Base-by-base conservation (phyloP, 2,113 vertebrate species). In the Smithornis capensis region DNA sequence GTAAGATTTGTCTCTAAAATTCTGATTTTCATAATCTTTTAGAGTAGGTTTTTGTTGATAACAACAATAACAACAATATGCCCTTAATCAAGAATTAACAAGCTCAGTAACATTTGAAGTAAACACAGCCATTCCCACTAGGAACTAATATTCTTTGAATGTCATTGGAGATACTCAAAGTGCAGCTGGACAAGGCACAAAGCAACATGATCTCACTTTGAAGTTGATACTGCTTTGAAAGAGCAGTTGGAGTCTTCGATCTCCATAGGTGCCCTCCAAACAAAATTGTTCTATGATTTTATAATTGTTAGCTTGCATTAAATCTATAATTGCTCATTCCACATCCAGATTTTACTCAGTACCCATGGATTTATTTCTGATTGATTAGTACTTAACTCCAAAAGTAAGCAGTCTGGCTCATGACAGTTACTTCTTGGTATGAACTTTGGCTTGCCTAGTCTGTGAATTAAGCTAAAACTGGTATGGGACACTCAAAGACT, bases 401-500 rank as follows among this genome's bases (percentile, higher is more conserved):
- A 67, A 87, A 73, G 9, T 0, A 1, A 59, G 31, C 15, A 53
- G 31, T 63, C 38, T 94, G 47, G 13, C 15, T 92, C 27, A n/a
- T 27, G 33, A 23, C 23, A 33, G 24, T 10, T 44, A 28, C 23
- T 29, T 53, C 22, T 70, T 0, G 0, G 4, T 24, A 35, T 31
- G 42, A 65, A 67, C 28, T 90, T 88, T 33, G 73, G 35, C 24
- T 16, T 74, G 40, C 19, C 16, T 53, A 24, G 10, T 63, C 29
- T 75, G 5, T 57, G 23, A 84, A 17, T n/a, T 91, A 69, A 55
- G 3, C 12, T 83, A 38, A 78, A 67, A 49, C 33, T 42, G 9
- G 6, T 45, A 18, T 9, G 3, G 31, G 21, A 52, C 28, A 44
- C 37, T 60, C 3, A 0, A 73, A 68, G 16, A 9, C 35, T 44